Base-by-base conservation (phyloP, 30 jellyfish, hydroid and myxozoan genomes). In the Calvadosia cruxmelitensis region DNA sequence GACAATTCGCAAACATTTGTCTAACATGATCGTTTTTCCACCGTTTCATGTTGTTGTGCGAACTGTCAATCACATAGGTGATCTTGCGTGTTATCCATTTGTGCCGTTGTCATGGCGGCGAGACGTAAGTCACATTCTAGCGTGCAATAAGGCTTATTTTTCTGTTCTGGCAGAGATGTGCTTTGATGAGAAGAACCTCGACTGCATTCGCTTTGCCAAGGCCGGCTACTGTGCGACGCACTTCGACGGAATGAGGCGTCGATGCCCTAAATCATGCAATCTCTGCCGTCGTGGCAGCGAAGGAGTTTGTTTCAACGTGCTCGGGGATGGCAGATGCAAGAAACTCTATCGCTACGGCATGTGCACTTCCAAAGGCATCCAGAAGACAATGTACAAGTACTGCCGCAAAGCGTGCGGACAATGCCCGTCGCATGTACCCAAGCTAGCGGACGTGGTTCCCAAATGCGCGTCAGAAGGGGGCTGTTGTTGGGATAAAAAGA, bases 401-500 rank as follows among this genome's bases (percentile, higher is more conserved):
- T 80, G 93, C 61, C 77, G 80, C 0, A 73, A 66, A 20, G 25
- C 93, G 27, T 80, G 93, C 68, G 80, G 63, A 53, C 25, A 51
- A 1, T 80, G 93, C 34, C 53, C 76, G 7, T 1, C 49, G 23
- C 35, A 48, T 28, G 78, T 67, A 1, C 93, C 93, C 12, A 49
- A 68, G 7, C 51, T 80, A 35, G 16, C 42, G 0, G 57, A 52
- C 1, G 64, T 80, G 3, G 70, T 57, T 26, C 83, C 93, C 20
- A 29, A 12, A 7, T 80, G 93, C 52, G 26, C 74, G 12, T 3
- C 20, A 42, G 57, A 42, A 42, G 57, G 57, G 20, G 57, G 57
- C 57, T 42, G 57, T 20, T 42, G 93, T 57, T 80, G 93, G 93
- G 93, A 80, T 35, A 50, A 67, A 25, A 61, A 42, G 69, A 80